These are phyloP conservation scores for Salvator merianae DNA, from an alignment of 2,113 vertebrate species.

Conservation along the genomic window DNA sequence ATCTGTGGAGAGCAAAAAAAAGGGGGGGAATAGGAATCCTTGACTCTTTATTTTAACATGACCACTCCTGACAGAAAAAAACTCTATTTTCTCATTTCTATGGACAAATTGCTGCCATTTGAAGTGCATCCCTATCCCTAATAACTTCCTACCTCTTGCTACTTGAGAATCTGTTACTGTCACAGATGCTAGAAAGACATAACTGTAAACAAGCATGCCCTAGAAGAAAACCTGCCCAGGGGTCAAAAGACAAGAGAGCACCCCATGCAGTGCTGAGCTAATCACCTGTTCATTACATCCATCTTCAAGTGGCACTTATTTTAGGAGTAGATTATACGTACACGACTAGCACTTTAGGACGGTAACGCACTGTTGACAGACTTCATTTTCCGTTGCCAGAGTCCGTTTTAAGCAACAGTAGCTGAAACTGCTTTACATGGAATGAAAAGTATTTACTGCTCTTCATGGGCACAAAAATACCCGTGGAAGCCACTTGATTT, in stretches of 20 bases:
- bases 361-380: neutral
- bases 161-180: neutral
- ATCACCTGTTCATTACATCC: neutral
- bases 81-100: conserved; percentile 35
- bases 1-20: conserved; percentile 10
- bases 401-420: neutral
- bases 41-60: conserved; percentile 31
- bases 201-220: neutral
- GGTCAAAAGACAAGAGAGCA: neutral
- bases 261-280: conserved; percentile 7
- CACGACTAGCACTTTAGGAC: neutral
- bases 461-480: too few relatives aligned
- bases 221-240: conserved; percentile 9
- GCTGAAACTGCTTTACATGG: neutral
- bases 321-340: neutral
- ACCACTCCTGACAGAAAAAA: neutral
- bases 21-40: neutral
- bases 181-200: neutral
- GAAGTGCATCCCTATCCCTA: neutral
- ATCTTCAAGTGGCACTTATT: conserved; percentile 18
- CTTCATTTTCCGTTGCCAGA: neutral
- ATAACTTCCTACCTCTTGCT: neutral
- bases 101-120: conserved; percentile 35
- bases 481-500: too few relatives aligned
- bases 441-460: neutral